These are phyloP conservation scores for Ranitomeya imitator DNA, from an alignment of 2,113 vertebrate genomes.

Conservation along the genomic window DNA sequence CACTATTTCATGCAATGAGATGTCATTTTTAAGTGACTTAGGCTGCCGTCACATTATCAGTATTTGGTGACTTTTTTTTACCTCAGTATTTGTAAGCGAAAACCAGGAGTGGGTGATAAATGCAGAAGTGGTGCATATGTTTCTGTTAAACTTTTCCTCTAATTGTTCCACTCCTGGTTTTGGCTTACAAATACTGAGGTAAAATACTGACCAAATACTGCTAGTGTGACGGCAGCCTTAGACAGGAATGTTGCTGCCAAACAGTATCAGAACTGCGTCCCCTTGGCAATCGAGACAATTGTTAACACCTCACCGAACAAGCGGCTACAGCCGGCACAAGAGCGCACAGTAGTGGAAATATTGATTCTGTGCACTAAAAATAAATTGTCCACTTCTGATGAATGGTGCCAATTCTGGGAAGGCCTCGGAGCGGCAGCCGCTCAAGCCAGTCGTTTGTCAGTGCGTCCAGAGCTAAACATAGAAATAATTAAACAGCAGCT, in stretches of 20 bases:
- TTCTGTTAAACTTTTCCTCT: too few species aligned
- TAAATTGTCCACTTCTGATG: conserved; percentile 26
- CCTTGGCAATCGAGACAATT: conserved; percentile 24
- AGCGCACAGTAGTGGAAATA: conserved; percentile 39
- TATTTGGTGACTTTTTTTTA: too few species aligned
- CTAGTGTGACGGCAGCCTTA: too few species aligned
- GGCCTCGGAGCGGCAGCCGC: not conserved
- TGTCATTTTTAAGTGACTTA: not conserved
- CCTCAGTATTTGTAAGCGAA: too few species aligned
- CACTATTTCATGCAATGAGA: too few species aligned
- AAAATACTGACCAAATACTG: too few species aligned
- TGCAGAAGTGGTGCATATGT: too few species aligned
- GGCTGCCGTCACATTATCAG: too few species aligned
- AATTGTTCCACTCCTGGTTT: too few species aligned
- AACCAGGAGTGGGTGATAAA: too few species aligned
- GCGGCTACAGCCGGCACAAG: not conserved
- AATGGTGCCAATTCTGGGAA: conserved; percentile 40
- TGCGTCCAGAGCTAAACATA: conserved; percentile 28
- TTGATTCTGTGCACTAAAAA: conserved; percentile 23
- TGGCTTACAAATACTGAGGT: too few species aligned
- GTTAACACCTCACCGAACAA: conserved; percentile 22
- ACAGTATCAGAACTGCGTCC: not conserved
- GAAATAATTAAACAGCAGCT: conserved; percentile 19
- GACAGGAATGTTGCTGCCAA: not conserved
- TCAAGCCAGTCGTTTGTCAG: not conserved